Evolutionary conservation across 2,888 invertebrate species (phyloP).

Genomic region (Hydriomena furcata): DNA sequence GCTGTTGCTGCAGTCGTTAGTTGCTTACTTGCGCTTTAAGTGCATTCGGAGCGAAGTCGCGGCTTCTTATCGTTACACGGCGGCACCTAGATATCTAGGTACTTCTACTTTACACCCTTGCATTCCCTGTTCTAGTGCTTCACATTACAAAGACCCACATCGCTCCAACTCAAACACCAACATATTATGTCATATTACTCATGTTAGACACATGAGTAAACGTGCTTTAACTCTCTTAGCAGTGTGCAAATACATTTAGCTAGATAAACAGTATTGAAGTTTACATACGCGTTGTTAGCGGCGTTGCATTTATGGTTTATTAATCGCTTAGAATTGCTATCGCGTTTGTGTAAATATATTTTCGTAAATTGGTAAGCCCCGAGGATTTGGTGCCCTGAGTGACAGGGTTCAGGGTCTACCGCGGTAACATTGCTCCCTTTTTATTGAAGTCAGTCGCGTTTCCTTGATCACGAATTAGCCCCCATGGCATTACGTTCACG

Average conservation of each 20-base stretch:
- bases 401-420: conserved; percentile 51
- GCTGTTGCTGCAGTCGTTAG: conserved; percentile 62
- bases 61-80: conserved; percentile 42
- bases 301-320: conserved; percentile 25
- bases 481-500: conserved; percentile 70
- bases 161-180: conserved; percentile 32
- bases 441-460: conserved; percentile 68
- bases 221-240: conserved; percentile 37
- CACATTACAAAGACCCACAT: conserved; percentile 32
- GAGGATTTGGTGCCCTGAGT: conserved; percentile 55
- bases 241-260: conserved; percentile 40
- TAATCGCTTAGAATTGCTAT: conserved; percentile 11
- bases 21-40: conserved; percentile 51
- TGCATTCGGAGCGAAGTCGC: conserved; percentile 48
- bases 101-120: conserved; percentile 11
- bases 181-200: conserved; percentile 38
- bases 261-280: conserved; percentile 29
- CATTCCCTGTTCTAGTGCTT: conserved; percentile 36
- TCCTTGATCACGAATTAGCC: conserved; percentile 77
- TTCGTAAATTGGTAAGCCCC: conserved; percentile 35
- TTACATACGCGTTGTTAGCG: conserved; percentile 21
- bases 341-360: conserved; percentile 27
- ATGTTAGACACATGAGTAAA: conserved; percentile 38
- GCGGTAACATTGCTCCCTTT: conserved; percentile 67
- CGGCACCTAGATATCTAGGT: conserved; percentile 5